Conservation (phyloP, 1,140 invertebrate species). For the Zaprionus davidi region DNA sequence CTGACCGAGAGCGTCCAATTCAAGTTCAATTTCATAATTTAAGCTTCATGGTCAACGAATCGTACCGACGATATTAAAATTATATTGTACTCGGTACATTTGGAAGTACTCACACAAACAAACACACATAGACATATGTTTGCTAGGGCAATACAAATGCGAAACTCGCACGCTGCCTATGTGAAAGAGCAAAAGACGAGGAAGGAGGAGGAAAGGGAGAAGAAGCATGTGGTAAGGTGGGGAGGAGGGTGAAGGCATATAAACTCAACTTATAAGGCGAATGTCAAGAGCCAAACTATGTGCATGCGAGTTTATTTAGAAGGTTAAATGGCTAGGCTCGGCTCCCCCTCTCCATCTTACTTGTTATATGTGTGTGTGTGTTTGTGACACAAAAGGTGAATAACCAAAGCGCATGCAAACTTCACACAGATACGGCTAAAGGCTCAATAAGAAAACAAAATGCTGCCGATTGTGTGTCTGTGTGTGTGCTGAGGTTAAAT, state of each 20-base stretch:
- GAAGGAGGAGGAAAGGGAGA: not conserved
- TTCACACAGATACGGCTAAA: slow-evolving; percentile 22
- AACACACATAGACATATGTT: not conserved
- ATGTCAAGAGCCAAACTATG: slow-evolving; percentile 66
- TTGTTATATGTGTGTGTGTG: slow-evolving; percentile 1
- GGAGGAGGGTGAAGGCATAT: not conserved
- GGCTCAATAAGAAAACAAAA: slow-evolving; percentile 35
- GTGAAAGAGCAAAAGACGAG: slow-evolving; percentile 6
- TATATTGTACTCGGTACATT: slow-evolving; percentile 17
- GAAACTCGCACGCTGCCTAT: slow-evolving; percentile 21
- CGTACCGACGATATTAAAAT: slow-evolving; percentile 29
- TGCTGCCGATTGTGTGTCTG: slow-evolving; percentile 24
- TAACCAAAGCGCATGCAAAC: slow-evolving; percentile 64
- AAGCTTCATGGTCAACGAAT: slow-evolving; percentile 64
- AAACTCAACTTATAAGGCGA: slow-evolving; percentile 62
- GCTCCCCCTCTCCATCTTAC: not conserved
- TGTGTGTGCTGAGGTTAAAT: slow-evolving; percentile 56
- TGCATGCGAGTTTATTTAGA: slow-evolving; percentile 44
- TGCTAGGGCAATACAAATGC: slow-evolving; percentile 31
- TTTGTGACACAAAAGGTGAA: slow-evolving; percentile 66
- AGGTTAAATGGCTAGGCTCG: slow-evolving; percentile 67
- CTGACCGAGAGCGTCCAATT: slow-evolving; percentile 44
- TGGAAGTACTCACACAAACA: slow-evolving; percentile 9
- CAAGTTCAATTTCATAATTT: slow-evolving; percentile 83
- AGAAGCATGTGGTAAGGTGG: not conserved